Base-by-base conservation (phyloP, 1,140 invertebrate genomes). In the Brachionus manjavacas region DNA sequence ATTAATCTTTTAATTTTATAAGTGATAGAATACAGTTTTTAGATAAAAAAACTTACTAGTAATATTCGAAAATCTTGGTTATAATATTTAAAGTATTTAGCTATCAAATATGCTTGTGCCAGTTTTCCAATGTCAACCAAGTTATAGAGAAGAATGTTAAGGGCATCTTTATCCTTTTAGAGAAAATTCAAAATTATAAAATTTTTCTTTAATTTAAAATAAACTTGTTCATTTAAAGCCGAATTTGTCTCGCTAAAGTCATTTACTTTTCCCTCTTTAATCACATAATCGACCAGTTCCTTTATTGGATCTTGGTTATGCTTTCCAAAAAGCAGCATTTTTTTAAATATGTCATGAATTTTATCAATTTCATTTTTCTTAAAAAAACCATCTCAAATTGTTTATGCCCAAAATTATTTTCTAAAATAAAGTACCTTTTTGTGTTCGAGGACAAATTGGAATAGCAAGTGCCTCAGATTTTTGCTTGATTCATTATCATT, bases 61-160 rank as follows among this genome's bases (percentile, higher is more conserved):
- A 81, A 46, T 20, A 81, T 81, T 60, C 79, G 14, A 64, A 81
- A 81, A 28, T 81, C 79, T 35, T 81, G 79, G 14, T 81, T 81
- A 64, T 64, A 81, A 28, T 81, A 81, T 41, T 68, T 68, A 64
- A 81, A 81, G 23, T 81, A 35, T 68, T 81, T 81, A 25, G 79
- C 79, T n/a, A 81, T 81, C 35, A 81, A 16, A 68, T 81, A 81
- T 16, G 79, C 52, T 25, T 81, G 79, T 4, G 52, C 52, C 52
- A 81, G 3, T 39, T 81, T 81, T 8, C 79, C 79, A 68, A 81
- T 81, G 20, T 81, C 79, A 16, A 81, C 64, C 52, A 81, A 81
- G 35, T 81, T 81, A 35, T 41, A 64, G n/a, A 81, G 23, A 41
- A 81, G 39, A 60, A 46, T 81, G 25, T 81, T 81, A 6, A 81